phyloP scores from a whole-genome alignment of 2,113 vertebrate species.

The Planiliza haematocheilus region DNA sequence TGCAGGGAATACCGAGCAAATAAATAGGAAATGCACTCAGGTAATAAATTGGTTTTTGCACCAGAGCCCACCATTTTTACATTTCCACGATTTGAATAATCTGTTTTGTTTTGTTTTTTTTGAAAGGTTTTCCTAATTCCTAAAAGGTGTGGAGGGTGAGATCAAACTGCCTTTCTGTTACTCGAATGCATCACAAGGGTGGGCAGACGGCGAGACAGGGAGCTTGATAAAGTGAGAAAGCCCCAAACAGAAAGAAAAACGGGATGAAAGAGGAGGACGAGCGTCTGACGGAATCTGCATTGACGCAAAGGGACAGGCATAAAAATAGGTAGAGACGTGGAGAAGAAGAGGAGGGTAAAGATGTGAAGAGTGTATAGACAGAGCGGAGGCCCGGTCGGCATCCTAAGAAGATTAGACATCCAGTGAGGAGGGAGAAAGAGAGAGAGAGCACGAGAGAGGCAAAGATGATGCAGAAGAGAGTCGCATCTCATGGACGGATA shows the following conservation, averaged over 20 bases:
- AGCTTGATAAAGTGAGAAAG: conserved; percentile 40
- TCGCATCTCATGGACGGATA: conserved; percentile 9
- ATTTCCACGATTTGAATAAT: conserved; percentile 44
- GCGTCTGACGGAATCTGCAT: conserved; percentile 53
- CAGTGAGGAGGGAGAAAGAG: background rate
- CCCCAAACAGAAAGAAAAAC: background rate
- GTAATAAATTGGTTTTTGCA: conserved; percentile 65
- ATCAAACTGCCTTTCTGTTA: conserved; percentile 9
- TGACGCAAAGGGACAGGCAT: conserved; percentile 63
- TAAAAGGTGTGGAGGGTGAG: conserved; percentile 6
- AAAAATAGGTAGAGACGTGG: conserved; percentile 55
- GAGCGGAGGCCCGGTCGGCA: conserved; percentile 28
- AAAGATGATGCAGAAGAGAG: background rate
- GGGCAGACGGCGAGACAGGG: conserved; percentile 20
- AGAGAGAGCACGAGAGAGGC: conserved; percentile 8
- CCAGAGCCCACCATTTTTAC: conserved; percentile 12
- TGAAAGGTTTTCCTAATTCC: conserved; percentile 8
- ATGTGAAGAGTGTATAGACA: conserved; percentile 49
- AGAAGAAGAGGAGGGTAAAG: conserved; percentile 25
- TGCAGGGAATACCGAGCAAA: background rate
- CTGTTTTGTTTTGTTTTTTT: conserved; percentile 8
- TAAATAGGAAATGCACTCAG: conserved; percentile 49
- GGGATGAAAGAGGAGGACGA: conserved; percentile 32
- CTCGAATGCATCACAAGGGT: conserved; percentile 7
- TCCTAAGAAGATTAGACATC: conserved; percentile 47